A percentile compares a stretch with the other conserved stretches of the same genome.
Evolutionary conservation across 2,113 vertebrate species (phyloP).

Genomic region (Toxotes jaculatrix): DNA sequence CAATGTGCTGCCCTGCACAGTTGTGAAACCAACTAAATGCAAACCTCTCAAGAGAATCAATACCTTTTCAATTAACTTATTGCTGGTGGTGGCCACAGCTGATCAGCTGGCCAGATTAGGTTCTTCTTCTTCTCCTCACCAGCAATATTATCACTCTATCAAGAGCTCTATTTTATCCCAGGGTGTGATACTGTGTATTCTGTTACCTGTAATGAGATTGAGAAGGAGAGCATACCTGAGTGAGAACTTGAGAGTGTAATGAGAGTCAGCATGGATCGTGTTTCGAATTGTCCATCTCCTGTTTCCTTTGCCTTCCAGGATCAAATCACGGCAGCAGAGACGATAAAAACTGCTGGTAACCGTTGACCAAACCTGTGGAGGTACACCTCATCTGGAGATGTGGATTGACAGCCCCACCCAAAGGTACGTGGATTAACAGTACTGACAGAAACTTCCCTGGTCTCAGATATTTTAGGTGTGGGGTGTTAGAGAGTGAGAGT

Average conservation of each 20-base stretch:
- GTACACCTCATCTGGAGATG: neutral
- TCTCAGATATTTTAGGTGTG: neutral
- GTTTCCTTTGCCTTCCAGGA: slow-evolving; percentile 40
- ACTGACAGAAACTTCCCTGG: neutral
- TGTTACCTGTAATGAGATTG: slow-evolving; percentile 66
- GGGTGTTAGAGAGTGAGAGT: neutral
- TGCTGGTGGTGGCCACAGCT: slow-evolving; percentile 24
- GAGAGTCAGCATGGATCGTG: slow-evolving; percentile 40
- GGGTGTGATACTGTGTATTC: slow-evolving; percentile 21
- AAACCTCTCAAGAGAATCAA: slow-evolving; percentile 37
- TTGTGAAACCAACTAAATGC: slow-evolving; percentile 2
- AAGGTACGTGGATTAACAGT: neutral
- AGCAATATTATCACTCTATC: slow-evolving; percentile 41
- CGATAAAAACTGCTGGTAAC: slow-evolving; percentile 5
- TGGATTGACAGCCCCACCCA: neutral
- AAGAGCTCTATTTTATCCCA: slow-evolving; percentile 44
- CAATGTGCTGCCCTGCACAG: neutral
- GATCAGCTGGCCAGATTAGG: slow-evolving; percentile 38
- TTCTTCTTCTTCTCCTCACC: slow-evolving; percentile 25
- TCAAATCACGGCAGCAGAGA: slow-evolving; percentile 18
- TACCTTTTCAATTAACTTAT: slow-evolving; percentile 59
- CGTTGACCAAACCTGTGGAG: slow-evolving; percentile 3
- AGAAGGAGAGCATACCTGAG: slow-evolving; percentile 21
- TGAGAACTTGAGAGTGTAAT: slow-evolving; percentile 67
- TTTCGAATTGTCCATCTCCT: slow-evolving; percentile 33